Base-by-base conservation (phyloP, 1,140 invertebrate species). In the Drosophila nasuta region DNA sequence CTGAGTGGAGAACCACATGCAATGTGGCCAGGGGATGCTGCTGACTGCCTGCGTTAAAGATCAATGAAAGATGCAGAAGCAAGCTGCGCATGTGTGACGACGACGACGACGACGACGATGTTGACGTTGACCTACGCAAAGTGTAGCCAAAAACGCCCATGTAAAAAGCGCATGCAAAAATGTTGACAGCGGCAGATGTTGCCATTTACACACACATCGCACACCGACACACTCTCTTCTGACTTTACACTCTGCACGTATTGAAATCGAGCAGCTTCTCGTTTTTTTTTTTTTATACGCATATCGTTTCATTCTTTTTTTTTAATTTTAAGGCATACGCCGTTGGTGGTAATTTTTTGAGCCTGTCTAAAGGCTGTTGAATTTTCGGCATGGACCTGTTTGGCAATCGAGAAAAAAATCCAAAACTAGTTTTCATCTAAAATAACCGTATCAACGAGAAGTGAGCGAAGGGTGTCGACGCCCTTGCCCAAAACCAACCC, bases 311-410 rank as follows among this genome's bases (percentile, higher is more conserved):
- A 73, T 56, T 60, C 25, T 77, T 85, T 82, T 58, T 67, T 75
- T 68, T 74, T 43, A 43, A 51, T 30, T 67, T 60, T 52, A 33
- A 62, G 66, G 79, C 82, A 77, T 87, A 77, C 82, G 82, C 85
- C 85, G 85, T 88, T 88, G 85, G 85, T 89, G 85, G 85, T 88
- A 88, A 81, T 79, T 85, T 25, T 89, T 67, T 72, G n/a, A 51
- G 62, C 45, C 64, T 67, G 41, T 57, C 52, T 79, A 64, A 48
- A 79, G 68, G 52, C 66, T 70, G 54, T 68, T 60, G 35, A 79
- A 67, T 75, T 79, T 78, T 80, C 13, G 75, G 54, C 49, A 67
- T 81, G 71, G 72, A 87, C 82, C 82, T 87, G 82, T 87, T 87
- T 87, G 41, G 7, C 48, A 56, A 72, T 71, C 51, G 33, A 59